Evolutionary conservation across 2,888 invertebrate genomes (phyloP), one percentile per base, ranked within the genome.

Genomic region (Psylliodes chrysocephalus): DNA sequence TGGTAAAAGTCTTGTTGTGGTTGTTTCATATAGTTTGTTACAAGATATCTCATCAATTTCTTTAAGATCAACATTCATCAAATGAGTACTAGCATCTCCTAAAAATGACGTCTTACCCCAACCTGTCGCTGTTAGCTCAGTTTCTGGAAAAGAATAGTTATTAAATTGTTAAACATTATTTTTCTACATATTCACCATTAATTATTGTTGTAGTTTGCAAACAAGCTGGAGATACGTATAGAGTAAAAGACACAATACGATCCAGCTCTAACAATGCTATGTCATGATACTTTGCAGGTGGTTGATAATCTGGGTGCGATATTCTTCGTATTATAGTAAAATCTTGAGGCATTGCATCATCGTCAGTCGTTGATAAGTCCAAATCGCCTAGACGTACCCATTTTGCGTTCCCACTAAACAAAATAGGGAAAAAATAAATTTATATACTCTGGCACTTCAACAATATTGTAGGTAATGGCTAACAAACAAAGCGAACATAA

Each of bases 191-290:
- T 22, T 22, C 22, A 22, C 60, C 52, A 30, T 71, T 64, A 14
- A 71, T 53, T 14, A 62, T 17, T 5, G 66, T 59, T 46, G 71
- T 60, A 0, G 53, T 62, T 54, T 73, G 70, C 7, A 86, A 72
- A 75, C 86, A 86, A 2, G 84, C 83, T 0, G 85, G 86, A 67
- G 85, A 77, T 1, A 80, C 78, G 67, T 75, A 83, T 2, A 75
- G 77, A 60, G 79, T 71, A 59, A 85, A 80, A 2, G 17, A 33
- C 0, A 82, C 83, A 6, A 57, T 51, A n/a, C 67, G 68, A 5
- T 82, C 77, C 19, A 86, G 68, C 71, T 79, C 79, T 1, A 86
- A 59, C 0, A 86, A 74, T 1, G 82, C 86, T 18, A 86, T 85
- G 57, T 86, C 86, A 66, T 86, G 78, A 69, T 86, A 86, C 54